Base-by-base conservation (phyloP, 1,140 invertebrate genomes). In the Drosophila azteca region DNA sequence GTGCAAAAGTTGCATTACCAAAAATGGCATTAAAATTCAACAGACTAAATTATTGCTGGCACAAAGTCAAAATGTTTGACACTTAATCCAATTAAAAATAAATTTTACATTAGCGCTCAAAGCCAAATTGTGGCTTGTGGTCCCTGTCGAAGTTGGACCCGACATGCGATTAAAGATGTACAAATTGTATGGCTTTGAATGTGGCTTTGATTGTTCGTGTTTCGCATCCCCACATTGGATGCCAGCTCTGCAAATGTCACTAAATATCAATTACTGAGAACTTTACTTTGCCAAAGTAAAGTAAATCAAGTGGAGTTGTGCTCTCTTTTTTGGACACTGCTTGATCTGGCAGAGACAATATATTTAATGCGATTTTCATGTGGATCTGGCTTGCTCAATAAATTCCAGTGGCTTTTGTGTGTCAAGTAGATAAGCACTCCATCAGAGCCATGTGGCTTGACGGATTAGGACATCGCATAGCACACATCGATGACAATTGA, bases 21-120 rank as follows among this genome's bases (percentile, higher is more conserved):
- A 88, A 87, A 88, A 83, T 82, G 71, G 64, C 79, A 87, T 87
- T 87, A 87, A 82, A 87, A 87, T 87, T 88, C 70, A 79, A 76
- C 60, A 62, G 24, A 61, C 51, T 67, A 77, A 77, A 87, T 87
- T 87, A 72, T 53, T 77, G 81, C 70, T 85, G 81, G 57, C 75
- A 79, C 58, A 88, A 75, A 77, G 83, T 88, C 82, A 88, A 83
- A 88, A 79, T 83, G 75, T 88, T 72, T 88, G 83, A 75, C 83
- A 82, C 66, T 83, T 87, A 87, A 87, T 87, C 83, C 83, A 87
- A 87, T 87, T 68, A 77, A 79, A 87, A 79, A 88, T 83, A 76
- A 70, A 87, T 87, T 87, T 82, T 87, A 61, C 70, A 82, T 85
- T 71, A 87, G 65, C 66, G 79, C 58, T 43, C 59, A 20, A 54